A percentile compares a stretch with the other conserved stretches of the same genome.
Evolutionary conservation across 2,888 invertebrate species (phyloP).

Genomic region (Polydrusus cervinus): DNA sequence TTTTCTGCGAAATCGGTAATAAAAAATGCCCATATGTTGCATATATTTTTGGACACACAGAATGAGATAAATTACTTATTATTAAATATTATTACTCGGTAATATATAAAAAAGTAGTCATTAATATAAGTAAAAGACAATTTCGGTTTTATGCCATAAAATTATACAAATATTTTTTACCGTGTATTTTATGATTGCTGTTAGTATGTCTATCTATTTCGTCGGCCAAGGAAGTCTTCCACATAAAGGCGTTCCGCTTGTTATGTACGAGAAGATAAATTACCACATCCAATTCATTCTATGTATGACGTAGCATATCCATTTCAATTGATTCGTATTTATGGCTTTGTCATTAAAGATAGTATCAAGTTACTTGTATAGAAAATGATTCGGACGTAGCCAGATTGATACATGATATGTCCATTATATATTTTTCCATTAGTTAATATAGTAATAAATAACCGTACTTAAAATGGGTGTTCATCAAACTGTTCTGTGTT

Average conservation of each 20-base stretch:
- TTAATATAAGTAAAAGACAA: no score
- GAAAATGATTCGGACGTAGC: neutral
- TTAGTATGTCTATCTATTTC: conserved; percentile 22
- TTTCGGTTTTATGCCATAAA: no score
- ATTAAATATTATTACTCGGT: no score
- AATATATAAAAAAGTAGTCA: no score
- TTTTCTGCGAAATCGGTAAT: no score
- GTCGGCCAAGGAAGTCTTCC: conserved; percentile 19
- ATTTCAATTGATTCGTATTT: conserved; percentile 16
- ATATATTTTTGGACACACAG: no score
- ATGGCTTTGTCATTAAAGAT: conserved; percentile 22
- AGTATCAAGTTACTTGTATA: conserved; percentile 4
- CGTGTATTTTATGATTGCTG: conserved; percentile 12
- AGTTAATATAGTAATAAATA: conserved; percentile 6
- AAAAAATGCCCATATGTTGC: no score
- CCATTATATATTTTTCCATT: conserved; percentile 17
- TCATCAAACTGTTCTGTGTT: neutral
- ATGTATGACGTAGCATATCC: conserved; percentile 20
- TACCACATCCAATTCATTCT: conserved; percentile 26
- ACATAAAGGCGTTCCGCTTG: conserved; percentile 21
- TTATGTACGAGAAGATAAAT: conserved; percentile 28
- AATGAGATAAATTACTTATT: no score
- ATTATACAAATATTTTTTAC: neutral
- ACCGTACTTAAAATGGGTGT: neutral
- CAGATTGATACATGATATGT: conserved; percentile 10